These are phyloP conservation scores for Plagodis dolabraria DNA, from an alignment of 2,888 invertebrate genomes.

Conservation along the genomic window DNA sequence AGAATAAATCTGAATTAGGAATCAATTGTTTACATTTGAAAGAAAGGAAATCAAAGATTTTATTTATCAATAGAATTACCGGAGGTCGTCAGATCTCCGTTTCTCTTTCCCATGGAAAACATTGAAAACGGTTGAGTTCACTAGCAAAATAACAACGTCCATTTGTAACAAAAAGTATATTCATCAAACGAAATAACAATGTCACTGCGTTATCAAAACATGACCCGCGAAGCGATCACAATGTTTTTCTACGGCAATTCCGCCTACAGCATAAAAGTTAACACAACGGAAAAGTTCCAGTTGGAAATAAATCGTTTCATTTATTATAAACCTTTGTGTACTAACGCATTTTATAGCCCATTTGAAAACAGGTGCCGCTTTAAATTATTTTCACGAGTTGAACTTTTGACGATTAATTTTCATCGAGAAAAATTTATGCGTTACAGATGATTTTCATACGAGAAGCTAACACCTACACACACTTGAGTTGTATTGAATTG, in stretches of 20 bases:
- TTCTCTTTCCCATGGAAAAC: conserved; percentile 53
- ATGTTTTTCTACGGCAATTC: conserved; percentile 71
- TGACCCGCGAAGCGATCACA: conserved; percentile 77
- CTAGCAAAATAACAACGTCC: conserved; percentile 76
- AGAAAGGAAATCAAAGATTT: conserved; percentile 30
- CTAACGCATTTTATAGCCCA: conserved; percentile 40
- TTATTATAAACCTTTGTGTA: conserved; percentile 57
- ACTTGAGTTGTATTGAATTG: neutral
- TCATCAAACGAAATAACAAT: conserved; percentile 81
- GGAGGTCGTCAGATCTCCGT: conserved; percentile 42
- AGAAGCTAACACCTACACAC: neutral
- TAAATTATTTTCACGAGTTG: conserved; percentile 26
- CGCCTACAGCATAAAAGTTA: conserved; percentile 66
- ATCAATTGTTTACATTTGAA: conserved; percentile 31
- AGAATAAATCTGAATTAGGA: conserved; percentile 25
- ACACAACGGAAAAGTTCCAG: conserved; percentile 70
- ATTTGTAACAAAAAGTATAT: conserved; percentile 82
- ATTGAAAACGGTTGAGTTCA: conserved; percentile 61
- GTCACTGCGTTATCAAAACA: conserved; percentile 81
- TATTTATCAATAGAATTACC: conserved; percentile 36
- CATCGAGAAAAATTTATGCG: conserved; percentile 14
- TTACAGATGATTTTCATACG: neutral
- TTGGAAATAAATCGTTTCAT: conserved; percentile 67
- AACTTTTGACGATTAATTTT: conserved; percentile 29
- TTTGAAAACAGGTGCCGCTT: conserved; percentile 48